Evolutionary conservation across 2,888 invertebrate genomes (phyloP), one percentile per base, ranked within the genome.

Genomic region (Dicyrtomina minuta): DNA sequence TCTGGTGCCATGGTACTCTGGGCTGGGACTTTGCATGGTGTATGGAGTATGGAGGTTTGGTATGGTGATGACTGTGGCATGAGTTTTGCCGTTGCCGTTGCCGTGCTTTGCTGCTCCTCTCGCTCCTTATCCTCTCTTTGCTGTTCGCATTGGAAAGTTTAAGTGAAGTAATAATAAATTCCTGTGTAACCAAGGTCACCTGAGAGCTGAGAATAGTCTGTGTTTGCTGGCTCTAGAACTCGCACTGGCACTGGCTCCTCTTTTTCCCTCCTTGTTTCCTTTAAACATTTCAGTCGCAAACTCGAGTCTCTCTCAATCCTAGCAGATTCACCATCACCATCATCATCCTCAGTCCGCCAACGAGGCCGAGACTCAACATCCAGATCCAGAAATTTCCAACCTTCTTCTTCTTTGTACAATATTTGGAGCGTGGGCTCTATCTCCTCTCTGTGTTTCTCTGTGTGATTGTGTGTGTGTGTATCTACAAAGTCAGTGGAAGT

Each of bases 91-190:
- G n/a, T n/a, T n/a, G n/a, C n/a, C n/a, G n/a, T n/a, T n/a, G n/a
- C n/a, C n/a, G n/a, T n/a, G n/a, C n/a, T n/a, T n/a, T n/a, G n/a
- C n/a, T n/a, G n/a, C n/a, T n/a, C n/a, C n/a, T n/a, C n/a, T n/a
- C n/a, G n/a, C n/a, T n/a, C n/a, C n/a, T n/a, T n/a, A n/a, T n/a
- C n/a, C n/a, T 33, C n/a, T 58, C 4, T 58, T 17, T 26, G 33
- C n/a, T 46, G 61, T 61, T 17, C 64, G 24, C 53, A 55, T 60
- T 44, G 43, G 60, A n/a, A 68, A 68, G 61, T 69, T 69, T 51
- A 64, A 64, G 69, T 69, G 49, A 70, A 70, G 70, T 61, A 65
- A 70, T 70, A 70, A 70, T 70, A 62, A 70, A 70, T 66, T 70
- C 62, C 70, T 66, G 62, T 66, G 66, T 66, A 61, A 60, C 70